These are phyloP conservation scores for Chrysogorgia sp. DNA, from an alignment of 92 coral and sea anemone genomes.

Conservation along the genomic window DNA sequence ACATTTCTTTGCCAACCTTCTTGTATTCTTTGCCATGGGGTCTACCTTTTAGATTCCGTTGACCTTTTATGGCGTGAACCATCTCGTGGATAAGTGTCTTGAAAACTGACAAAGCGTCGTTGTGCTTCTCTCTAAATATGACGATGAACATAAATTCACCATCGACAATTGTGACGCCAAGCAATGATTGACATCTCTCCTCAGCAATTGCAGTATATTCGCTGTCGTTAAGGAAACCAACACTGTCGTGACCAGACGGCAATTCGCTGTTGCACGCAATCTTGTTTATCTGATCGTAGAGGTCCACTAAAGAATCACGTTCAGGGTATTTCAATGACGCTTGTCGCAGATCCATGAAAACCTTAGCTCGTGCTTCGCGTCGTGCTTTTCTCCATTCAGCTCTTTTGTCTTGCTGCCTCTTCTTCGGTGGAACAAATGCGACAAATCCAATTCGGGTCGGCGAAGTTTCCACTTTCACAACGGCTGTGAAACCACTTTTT, in stretches of 20 bases:
- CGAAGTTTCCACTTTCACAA: constrained; percentile 29
- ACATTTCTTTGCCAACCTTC: neutral
- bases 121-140: constrained; percentile 5
- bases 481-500: constrained; percentile 54
- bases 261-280: neutral
- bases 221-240: neutral
- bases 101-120: neutral
- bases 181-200: neutral
- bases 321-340: neutral
- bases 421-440: neutral
- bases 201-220: neutral
- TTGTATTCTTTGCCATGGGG: constrained; percentile 15
- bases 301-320: neutral
- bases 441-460: constrained; percentile 24
- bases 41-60: neutral
- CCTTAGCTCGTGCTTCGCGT: neutral
- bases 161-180: neutral
- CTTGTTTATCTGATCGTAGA: constrained; percentile 14
- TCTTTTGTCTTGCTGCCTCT: neutral
- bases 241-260: constrained; percentile 6
- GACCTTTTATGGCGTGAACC: neutral
- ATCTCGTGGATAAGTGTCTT: constrained; percentile 18
- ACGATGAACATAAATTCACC: constrained; percentile 9
- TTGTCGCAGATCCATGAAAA: neutral
- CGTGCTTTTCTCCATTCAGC: constrained; percentile 1